These are phyloP conservation scores for Frieseomelitta varia DNA, from an alignment of 1,140 invertebrate species.

Conservation along the genomic window DNA sequence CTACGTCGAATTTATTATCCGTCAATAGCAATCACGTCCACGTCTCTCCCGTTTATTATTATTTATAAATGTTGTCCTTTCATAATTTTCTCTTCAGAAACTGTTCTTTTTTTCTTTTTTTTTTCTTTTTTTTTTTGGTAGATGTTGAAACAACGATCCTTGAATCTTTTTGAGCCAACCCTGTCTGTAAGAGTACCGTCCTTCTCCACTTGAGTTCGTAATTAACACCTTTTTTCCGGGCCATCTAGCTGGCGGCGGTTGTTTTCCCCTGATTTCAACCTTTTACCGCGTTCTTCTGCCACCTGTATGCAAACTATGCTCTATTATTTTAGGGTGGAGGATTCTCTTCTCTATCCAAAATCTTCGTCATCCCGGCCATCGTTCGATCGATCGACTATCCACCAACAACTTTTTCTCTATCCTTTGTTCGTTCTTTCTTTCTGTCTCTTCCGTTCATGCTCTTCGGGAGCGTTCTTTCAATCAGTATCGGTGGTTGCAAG, in stretches of 20 bases:
- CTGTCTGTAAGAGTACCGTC: neutral
- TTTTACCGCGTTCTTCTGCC: neutral
- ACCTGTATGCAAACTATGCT: constrained; percentile 16
- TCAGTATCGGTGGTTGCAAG: constrained; percentile 18
- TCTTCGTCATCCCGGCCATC: neutral
- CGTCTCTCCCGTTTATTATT: neutral
- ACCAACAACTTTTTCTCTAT: neutral
- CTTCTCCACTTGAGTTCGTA: neutral
- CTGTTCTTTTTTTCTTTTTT: neutral
- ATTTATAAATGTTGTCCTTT: neutral
- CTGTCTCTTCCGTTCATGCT: neutral
- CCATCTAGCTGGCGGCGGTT: neutral
- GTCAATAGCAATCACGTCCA: no score
- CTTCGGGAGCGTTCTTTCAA: neutral
- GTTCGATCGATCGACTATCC: constrained; percentile 3
- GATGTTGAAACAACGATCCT: neutral
- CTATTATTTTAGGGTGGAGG: neutral
- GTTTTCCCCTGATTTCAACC: neutral
- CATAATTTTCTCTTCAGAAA: no score
- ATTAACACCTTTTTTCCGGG: neutral
- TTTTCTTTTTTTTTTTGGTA: neutral
- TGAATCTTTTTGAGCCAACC: neutral
- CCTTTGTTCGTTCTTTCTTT: neutral
- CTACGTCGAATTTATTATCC: constrained; percentile 8
- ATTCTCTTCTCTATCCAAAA: constrained; percentile 10